Base-by-base conservation (phyloP, 2,113 vertebrate genomes). In the Rhea americana region DNA sequence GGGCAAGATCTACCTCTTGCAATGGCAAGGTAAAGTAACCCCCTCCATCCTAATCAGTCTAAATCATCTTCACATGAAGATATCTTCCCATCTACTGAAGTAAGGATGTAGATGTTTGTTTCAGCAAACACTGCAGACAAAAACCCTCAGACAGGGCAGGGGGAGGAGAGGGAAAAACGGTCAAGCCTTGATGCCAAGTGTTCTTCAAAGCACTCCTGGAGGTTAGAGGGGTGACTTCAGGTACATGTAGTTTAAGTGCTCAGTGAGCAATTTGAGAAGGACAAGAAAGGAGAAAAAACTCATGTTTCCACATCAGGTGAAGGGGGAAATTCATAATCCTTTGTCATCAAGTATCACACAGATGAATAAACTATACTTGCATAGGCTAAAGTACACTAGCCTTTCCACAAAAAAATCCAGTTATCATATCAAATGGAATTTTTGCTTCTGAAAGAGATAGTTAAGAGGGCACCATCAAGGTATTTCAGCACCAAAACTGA, bases 351-450 rank as follows among this genome's bases (percentile, higher is more conserved):
- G 6, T 8, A 30, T 10, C 11, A 45, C 5, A 50, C 9, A 63
- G 51, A 48, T 7, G 35, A 50, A 95, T 55, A 25, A 85, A 39
- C 22, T 43, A 35, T 5, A 28, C 37, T 75, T 59, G 17, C 45
- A 47, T 28, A 11, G 35, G 24, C 72, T 66, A 79, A 89, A 75
- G 30, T 43, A 86, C 45, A 43, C 51, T 20, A 63, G 20, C 22
- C 32, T 39, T 88, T 39, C 75, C 3, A 8, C 15, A 68, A 63
- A 28, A 43, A 83, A 13, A 87, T 61, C 19, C 6, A 50, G 81
- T 83, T 89, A 91, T 85, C 59, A 19, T 32, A 75, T n/a, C 63
- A 65, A 90, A 90, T 78, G 77, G 32, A 87, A 71, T 88, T 88
- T 73, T 72, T 93, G 26, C 25, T 43, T 83, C 59, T 85, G 41